Evolutionary conservation across 2,113 vertebrate species (phyloP).

Genomic region (Clarias gariepinus): DNA sequence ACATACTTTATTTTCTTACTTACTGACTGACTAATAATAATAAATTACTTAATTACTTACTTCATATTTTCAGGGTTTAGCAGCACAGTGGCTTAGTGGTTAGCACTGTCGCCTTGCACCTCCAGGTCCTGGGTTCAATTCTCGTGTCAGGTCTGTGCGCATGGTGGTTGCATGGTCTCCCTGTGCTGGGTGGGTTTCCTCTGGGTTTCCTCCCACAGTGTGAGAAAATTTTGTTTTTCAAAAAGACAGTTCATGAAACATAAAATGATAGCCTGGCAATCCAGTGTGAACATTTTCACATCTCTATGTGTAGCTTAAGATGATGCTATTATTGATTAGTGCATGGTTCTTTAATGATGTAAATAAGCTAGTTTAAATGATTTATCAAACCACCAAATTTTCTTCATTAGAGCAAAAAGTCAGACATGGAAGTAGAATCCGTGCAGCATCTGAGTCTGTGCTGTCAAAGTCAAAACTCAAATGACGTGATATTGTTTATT

Average conservation of each 20-base stretch:
- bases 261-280: neutral
- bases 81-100: too few relatives aligned
- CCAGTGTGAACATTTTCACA: neutral
- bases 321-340: neutral
- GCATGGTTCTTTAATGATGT: neutral
- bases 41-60: too few relatives aligned
- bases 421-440: neutral
- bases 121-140: too few relatives aligned
- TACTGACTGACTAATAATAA: too few relatives aligned
- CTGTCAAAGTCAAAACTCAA: neutral
- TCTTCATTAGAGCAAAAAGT: neutral
- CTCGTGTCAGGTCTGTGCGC: too few relatives aligned
- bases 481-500: neutral
- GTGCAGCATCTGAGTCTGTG: neutral
- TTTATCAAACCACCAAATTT: neutral
- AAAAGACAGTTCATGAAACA: neutral
- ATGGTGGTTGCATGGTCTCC: too few relatives aligned
- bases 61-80: too few relatives aligned
- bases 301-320: neutral
- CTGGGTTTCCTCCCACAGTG: too few relatives aligned
- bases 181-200: too few relatives aligned
- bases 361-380: neutral
- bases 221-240: neutral
- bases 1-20: too few relatives aligned
- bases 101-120: too few relatives aligned